A percentile compares a stretch with the other conserved stretches of the same genome.
Evolutionary conservation across 2,797 vertebrate genomes (phyloP).

Genomic region (Falco novaeseelandiae): DNA sequence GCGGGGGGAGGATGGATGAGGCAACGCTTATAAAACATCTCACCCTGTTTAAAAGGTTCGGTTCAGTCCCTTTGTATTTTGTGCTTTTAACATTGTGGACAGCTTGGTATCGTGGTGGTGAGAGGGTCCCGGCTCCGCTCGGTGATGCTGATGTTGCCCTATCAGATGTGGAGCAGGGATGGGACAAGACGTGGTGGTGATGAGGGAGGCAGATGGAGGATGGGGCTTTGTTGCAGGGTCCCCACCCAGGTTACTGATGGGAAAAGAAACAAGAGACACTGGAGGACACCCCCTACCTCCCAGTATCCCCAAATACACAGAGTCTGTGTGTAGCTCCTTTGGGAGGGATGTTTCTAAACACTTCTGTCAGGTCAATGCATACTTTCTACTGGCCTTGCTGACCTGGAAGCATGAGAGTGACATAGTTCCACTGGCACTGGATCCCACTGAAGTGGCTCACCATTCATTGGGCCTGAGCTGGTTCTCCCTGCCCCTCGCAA

Average conservation of each 20-base stretch:
- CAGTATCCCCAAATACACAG: background rate
- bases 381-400: slow-evolving; percentile 15
- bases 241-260: background rate
- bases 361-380: background rate
- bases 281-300: background rate
- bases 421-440: background rate
- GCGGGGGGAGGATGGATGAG: background rate
- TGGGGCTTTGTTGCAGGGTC: background rate
- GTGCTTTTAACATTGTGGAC: slow-evolving; percentile 58
- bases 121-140: background rate
- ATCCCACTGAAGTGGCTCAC: slow-evolving; percentile 54
- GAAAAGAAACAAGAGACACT: background rate
- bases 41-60: slow-evolving; percentile 73
- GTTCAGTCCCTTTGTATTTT: slow-evolving; percentile 74
- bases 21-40: slow-evolving; percentile 56
- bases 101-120: background rate
- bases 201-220: background rate
- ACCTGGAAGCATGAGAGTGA: background rate
- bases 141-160: background rate
- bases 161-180: background rate
- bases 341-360: background rate
- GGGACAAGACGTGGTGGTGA: accelerated
- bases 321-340: background rate
- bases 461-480: slow-evolving; percentile 22
- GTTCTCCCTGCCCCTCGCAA: background rate